phyloP scores from a whole-genome alignment of 2,797 vertebrate genomes.

The Spinus olivaceus region DNA sequence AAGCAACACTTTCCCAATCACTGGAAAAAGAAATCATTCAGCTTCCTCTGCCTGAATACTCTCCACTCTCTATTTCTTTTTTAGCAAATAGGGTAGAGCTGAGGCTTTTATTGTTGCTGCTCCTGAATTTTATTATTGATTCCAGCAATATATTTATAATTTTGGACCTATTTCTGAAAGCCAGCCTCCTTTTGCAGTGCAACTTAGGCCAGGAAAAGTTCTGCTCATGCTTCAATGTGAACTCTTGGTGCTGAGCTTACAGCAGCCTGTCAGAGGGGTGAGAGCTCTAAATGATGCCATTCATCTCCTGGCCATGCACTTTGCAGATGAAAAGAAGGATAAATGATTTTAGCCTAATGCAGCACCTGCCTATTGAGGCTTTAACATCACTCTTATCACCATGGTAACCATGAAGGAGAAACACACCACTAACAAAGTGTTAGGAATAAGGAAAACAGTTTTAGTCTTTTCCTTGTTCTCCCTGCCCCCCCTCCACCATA shows the following conservation, averaged over 20 bases:
- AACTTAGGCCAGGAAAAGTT: background rate
- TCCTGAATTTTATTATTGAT: background rate
- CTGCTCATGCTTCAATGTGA: background rate
- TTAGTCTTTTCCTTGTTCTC: background rate
- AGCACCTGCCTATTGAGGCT: background rate
- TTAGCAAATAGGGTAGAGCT: background rate
- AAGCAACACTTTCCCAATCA: background rate
- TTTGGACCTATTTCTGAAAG: background rate
- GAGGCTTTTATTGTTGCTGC: background rate
- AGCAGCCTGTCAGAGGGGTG: background rate
- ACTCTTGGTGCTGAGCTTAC: background rate
- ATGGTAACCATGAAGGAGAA: slow-evolving; percentile 20
- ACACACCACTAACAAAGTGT: background rate
- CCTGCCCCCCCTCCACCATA: accelerated
- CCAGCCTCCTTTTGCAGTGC: background rate
- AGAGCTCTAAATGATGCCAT: background rate
- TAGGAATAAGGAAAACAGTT: background rate
- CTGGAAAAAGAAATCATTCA: background rate
- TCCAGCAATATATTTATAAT: background rate
- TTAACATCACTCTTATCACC: background rate
- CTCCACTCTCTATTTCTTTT: background rate
- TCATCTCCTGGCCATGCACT: background rate
- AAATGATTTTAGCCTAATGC: slow-evolving; percentile 16
- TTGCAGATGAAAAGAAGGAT: slow-evolving; percentile 8
- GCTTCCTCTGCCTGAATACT: background rate